Conservation (phyloP, 2,888 invertebrate genomes). For the Andrena trimmerana region DNA sequence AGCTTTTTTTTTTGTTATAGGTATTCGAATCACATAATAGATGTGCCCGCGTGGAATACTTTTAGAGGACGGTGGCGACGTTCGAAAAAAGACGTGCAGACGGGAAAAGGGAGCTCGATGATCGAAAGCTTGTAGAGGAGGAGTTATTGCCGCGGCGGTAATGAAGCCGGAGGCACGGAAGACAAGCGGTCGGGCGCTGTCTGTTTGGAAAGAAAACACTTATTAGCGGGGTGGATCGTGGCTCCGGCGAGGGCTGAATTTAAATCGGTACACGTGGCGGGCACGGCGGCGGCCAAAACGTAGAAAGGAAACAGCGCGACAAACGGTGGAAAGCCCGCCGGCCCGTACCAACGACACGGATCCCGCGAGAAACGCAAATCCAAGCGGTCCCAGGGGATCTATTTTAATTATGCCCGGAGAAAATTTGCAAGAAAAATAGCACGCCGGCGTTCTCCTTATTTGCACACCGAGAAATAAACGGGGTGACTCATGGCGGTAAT, state of each 20-base stretch:
- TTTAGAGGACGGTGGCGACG: background rate
- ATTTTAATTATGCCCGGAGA: constrained; percentile 59
- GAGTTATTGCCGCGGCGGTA: constrained; percentile 55
- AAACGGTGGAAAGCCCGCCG: constrained; percentile 8
- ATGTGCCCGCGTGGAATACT: background rate
- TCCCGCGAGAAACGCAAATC: constrained; percentile 35
- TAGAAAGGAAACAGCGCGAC: constrained; percentile 46
- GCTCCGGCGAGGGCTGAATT: constrained; percentile 59
- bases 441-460: constrained; percentile 31
- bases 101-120: constrained; percentile 11
- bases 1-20: background rate
- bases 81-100: constrained; percentile 1
- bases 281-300: constrained; percentile 35
- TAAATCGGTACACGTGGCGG: constrained; percentile 63
- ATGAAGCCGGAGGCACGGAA: constrained; percentile 51
- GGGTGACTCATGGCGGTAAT: constrained; percentile 45
- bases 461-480: constrained; percentile 37
- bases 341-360: background rate
- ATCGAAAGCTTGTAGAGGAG: constrained; percentile 36
- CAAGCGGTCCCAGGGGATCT: constrained; percentile 44
- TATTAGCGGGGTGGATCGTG: constrained; percentile 63
- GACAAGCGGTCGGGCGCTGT: constrained; percentile 51
- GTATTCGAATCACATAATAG: background rate
- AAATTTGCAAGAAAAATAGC: constrained; percentile 58
- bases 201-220: constrained; percentile 68